A percentile compares a stretch with the other conserved stretches of the same genome.
Evolutionary conservation across 1,140 invertebrate genomes (phyloP).

Genomic region (Sminthurinus signatus): DNA sequence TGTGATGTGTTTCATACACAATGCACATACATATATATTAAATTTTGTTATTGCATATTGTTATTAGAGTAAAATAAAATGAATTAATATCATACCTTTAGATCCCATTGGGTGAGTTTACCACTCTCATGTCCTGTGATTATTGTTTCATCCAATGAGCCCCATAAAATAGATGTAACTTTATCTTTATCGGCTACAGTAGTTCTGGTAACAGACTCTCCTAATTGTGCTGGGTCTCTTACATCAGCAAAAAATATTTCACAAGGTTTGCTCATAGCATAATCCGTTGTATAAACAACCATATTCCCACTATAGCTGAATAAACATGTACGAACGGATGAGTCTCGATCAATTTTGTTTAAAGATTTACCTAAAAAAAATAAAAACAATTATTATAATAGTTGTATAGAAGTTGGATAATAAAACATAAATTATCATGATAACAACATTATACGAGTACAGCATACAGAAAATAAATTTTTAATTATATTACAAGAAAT

Average conservation of each 20-base stretch:
- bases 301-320: constrained; percentile 91
- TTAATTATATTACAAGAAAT: no score
- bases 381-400: constrained; percentile 1
- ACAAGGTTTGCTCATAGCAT: constrained; percentile 79
- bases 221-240: constrained; percentile 33
- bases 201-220: constrained; percentile 34
- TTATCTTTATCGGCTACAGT: constrained; percentile 53
- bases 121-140: constrained; percentile 94
- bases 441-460: no score
- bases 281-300: constrained; percentile 87
- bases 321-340: constrained; percentile 80
- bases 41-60: background rate
- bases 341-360: constrained; percentile 68
- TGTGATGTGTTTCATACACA: no score
- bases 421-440: no score
- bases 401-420: background rate
- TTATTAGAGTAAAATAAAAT: constrained; percentile 7
- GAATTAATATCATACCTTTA: constrained; percentile 60
- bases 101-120: constrained; percentile 83
- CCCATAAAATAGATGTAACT: constrained; percentile 89
- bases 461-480: no score
- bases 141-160: constrained; percentile 79
- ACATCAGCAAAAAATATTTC: constrained; percentile 66
- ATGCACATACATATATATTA: no score
- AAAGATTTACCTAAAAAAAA: constrained; percentile 46